These are phyloP conservation scores for Drosophila buzzatii DNA, from an alignment of 2,888 invertebrate species.

Conservation along the genomic window DNA sequence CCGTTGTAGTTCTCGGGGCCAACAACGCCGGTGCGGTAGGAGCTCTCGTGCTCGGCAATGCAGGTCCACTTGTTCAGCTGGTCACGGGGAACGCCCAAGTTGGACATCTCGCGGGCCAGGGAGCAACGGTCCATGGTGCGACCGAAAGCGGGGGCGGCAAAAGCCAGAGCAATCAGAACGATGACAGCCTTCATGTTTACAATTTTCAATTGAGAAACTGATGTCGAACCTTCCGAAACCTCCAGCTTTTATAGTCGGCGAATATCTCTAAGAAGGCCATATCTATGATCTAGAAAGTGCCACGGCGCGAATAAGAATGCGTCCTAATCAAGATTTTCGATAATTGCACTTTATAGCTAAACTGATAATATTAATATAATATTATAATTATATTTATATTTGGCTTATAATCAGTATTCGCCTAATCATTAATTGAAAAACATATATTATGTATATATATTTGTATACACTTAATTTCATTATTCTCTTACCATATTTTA, in stretches of 20 bases:
- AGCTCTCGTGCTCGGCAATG: slow-evolving; percentile 69
- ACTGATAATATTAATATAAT: slow-evolving; percentile 9
- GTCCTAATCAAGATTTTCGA: slow-evolving; percentile 7
- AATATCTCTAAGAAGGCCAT: neutral
- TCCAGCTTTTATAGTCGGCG: slow-evolving; percentile 6
- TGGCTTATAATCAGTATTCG: neutral
- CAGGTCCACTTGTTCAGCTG: slow-evolving; percentile 69
- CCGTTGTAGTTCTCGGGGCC: slow-evolving; percentile 86
- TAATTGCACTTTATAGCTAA: slow-evolving; percentile 1
- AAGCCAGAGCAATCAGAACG: slow-evolving; percentile 47
- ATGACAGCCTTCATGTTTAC: slow-evolving; percentile 46
- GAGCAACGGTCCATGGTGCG: slow-evolving; percentile 68
- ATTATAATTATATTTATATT: neutral
- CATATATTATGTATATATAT: neutral
- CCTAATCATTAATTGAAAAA: slow-evolving; percentile 1
- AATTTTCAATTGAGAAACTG: slow-evolving; percentile 32
- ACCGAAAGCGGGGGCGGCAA: slow-evolving; percentile 57
- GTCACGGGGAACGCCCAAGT: slow-evolving; percentile 67
- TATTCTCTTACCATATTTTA: neutral
- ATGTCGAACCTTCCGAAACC: slow-evolving; percentile 11
- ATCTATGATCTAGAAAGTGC: slow-evolving; percentile 4
- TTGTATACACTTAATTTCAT: neutral
- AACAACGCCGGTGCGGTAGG: slow-evolving; percentile 84
- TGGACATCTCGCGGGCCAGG: slow-evolving; percentile 65
- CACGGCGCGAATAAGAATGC: neutral